A percentile compares a stretch with the other conserved stretches of the same genome.
phyloP scores from a whole-genome alignment of 2,888 invertebrate genomes.

The Drosophila meridiana region DNA sequence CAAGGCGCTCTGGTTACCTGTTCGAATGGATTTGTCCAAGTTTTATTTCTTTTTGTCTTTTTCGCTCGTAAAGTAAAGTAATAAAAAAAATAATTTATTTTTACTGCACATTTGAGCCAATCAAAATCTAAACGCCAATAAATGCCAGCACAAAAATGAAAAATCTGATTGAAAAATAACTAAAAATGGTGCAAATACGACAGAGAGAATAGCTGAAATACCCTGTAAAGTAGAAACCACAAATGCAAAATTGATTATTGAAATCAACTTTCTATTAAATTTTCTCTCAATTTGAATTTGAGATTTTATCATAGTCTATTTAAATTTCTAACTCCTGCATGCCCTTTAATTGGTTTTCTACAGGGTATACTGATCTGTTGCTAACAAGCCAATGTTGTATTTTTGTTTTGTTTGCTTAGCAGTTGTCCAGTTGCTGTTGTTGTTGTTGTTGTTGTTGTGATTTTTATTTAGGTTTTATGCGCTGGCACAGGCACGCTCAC shows the following conservation, averaged over 20 bases:
- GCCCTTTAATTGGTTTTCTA: background rate
- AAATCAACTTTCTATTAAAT: background rate
- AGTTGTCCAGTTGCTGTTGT: constrained; percentile 20
- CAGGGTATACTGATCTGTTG: constrained; percentile 42
- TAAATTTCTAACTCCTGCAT: background rate
- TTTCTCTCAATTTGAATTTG: background rate
- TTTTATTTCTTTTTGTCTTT: background rate
- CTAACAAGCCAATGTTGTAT: constrained; percentile 63
- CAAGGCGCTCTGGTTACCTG: constrained; percentile 37
- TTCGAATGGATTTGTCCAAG: constrained; percentile 25
- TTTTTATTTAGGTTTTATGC: constrained; percentile 52
- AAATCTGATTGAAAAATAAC: constrained; percentile 66
- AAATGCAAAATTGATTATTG: background rate
- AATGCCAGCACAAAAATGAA: constrained; percentile 60
- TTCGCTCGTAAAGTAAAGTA: constrained; percentile 28
- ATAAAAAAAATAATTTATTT: constrained; percentile 70
- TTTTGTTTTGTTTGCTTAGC: background rate
- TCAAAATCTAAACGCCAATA: constrained; percentile 76
- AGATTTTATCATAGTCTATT: background rate
- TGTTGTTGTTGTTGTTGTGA: constrained; percentile 35
- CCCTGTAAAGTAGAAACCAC: constrained; percentile 19
- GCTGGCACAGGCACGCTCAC: constrained; percentile 62
- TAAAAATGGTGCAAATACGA: background rate
- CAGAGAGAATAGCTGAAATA: constrained; percentile 1
- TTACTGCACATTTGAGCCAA: constrained; percentile 62